Evolutionary conservation across 1,140 invertebrate genomes (phyloP).

Genomic region (Drosophila kikkawai): DNA sequence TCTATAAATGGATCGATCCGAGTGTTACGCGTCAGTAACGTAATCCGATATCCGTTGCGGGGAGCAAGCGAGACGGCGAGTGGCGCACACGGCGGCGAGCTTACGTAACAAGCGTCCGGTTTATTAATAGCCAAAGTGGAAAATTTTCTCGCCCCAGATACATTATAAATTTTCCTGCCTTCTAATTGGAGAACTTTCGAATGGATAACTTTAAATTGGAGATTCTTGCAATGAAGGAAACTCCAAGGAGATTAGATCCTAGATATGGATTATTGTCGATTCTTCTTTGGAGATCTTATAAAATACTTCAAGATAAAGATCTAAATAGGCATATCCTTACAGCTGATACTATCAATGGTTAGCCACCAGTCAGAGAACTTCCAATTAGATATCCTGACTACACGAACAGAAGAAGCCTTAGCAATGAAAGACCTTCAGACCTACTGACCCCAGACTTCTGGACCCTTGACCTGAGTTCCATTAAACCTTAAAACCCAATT

Average conservation of each 20-base stretch:
- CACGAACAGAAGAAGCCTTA: too few relatives aligned
- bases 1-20: slow-evolving; percentile 72
- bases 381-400: neutral
- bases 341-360: neutral
- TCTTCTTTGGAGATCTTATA: neutral
- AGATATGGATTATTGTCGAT: neutral
- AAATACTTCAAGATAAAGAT: neutral
- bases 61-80: slow-evolving; percentile 50
- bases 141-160: slow-evolving; percentile 41
- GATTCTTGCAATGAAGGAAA: neutral
- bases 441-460: neutral
- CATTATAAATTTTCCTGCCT: slow-evolving; percentile 21
- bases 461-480: neutral
- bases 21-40: slow-evolving; percentile 60
- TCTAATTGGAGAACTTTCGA: neutral
- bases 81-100: slow-evolving; percentile 30
- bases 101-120: slow-evolving; percentile 63
- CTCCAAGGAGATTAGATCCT: neutral
- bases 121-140: slow-evolving; percentile 43
- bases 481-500: neutral
- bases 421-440: neutral
- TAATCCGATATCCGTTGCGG: slow-evolving; percentile 60
- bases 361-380: neutral
- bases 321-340: neutral
- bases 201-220: neutral